Base-by-base conservation (phyloP, 30 jellyfish, hydroid and myxozoan genomes). In the Sanderia malayensis region DNA sequence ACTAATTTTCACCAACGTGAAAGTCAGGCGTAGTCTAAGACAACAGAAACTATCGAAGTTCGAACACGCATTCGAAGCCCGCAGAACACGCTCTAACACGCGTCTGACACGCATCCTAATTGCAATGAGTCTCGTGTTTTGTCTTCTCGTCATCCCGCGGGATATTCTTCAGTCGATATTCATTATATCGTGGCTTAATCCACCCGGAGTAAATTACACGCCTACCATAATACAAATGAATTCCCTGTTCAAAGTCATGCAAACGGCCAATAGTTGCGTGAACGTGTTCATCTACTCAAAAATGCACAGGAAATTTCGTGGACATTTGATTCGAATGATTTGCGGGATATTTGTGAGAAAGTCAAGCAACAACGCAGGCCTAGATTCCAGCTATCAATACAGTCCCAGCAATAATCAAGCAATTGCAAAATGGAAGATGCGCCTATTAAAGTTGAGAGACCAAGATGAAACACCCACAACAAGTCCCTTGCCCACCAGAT, bases 261-360 rank as follows among this genome's bases (percentile, higher is more conserved):
- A 92, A 53, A 79, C 94, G 0, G 87, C 98, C 26, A 92, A 92
- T 72, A 86, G 96, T 22, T 84, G 98, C 70, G 96, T 74, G 3
- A 92, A 92, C 49, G 92, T 85, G 34, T 92, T 92, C 63, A 92
- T 92, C 0, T 92, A 83, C 49, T 92, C 95, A 44, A 59, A 67
- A 26, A 92, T 92, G 96, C 96, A 92, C 62, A 80, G 67, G 53
- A 58, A 80, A 20, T 80, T 80, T 31, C 65, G 93, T 20, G 63
- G 19, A 19, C 80, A 76, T 37, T 74, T 76, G 25, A 28, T 59
- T 23, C 57, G 79, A 0, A 17, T 76, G 27, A 46, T 52, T 4
- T 76, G 57, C 49, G 30, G 31, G 21, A 20, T 68, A 8, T 26
- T 24, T 31, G 71, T 71, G 20, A 47, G 34, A 32, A 62, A 37